Conservation (phyloP, 2,888 invertebrate genomes). For the Eugnorisma glareosa region DNA sequence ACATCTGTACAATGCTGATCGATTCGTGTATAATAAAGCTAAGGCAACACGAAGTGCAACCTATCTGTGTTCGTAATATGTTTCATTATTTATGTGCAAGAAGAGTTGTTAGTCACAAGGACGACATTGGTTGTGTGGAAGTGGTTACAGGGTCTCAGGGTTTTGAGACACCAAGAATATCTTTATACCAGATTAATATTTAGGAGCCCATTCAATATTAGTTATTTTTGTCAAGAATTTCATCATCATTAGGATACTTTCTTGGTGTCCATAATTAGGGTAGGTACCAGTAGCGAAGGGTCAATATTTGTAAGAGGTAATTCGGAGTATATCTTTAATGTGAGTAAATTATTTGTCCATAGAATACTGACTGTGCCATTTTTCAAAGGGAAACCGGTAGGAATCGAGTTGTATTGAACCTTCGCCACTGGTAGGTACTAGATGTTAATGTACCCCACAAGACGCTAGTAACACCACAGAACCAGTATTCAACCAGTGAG, state of each 20-base stretch:
- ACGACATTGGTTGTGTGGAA: slow-evolving; percentile 82
- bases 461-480: slow-evolving; percentile 79
- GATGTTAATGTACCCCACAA: slow-evolving; percentile 79
- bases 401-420: too few relatives aligned
- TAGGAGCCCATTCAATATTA: slow-evolving; percentile 48
- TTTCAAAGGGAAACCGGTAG: too few relatives aligned
- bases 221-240: slow-evolving; percentile 43
- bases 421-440: slow-evolving; percentile 69
- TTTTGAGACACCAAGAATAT: slow-evolving; percentile 68
- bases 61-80: slow-evolving; percentile 60
- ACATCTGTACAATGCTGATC: slow-evolving; percentile 62
- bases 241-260: slow-evolving; percentile 35
- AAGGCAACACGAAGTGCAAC: slow-evolving; percentile 58
- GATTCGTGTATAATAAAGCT: slow-evolving; percentile 55
- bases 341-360: too few relatives aligned
- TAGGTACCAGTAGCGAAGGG: slow-evolving; percentile 71
- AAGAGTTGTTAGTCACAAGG: slow-evolving; percentile 89
- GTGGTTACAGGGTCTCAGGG: slow-evolving; percentile 77
- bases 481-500: slow-evolving; percentile 82
- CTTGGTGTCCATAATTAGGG: slow-evolving; percentile 67
- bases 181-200: slow-evolving; percentile 41
- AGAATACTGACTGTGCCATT: too few relatives aligned
- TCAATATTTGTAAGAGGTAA: too few relatives aligned
- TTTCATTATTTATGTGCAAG: slow-evolving; percentile 78
- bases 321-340: too few relatives aligned